Conservation (phyloP, 2,888 invertebrate species). For the Rhabditoides inermis region DNA sequence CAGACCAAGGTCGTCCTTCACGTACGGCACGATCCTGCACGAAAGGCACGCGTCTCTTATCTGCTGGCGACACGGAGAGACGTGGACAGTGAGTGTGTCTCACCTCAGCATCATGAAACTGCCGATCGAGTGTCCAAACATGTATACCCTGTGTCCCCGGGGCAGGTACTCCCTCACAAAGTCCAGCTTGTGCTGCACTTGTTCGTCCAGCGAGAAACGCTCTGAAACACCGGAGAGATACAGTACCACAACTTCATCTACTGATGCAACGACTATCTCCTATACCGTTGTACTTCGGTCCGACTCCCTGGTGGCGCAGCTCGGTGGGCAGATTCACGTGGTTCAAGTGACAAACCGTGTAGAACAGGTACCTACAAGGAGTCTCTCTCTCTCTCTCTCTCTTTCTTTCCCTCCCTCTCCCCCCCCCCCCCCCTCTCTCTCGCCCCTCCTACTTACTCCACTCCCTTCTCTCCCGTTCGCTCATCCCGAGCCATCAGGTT, state of each 20-base stretch:
- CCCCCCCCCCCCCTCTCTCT: slow-evolving; percentile 24
- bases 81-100: no score
- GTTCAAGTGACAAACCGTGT: slow-evolving; percentile 40
- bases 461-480: slow-evolving; percentile 4
- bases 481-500: slow-evolving; percentile 12
- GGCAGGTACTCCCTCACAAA: slow-evolving; percentile 36
- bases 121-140: slow-evolving; percentile 45
- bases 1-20: slow-evolving; percentile 25
- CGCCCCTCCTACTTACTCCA: no score
- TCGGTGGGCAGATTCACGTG: slow-evolving; percentile 38
- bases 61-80: no score
- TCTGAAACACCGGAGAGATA: slow-evolving; percentile 20
- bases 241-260: no score
- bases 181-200: slow-evolving; percentile 38
- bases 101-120: slow-evolving; percentile 35
- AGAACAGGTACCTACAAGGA: slow-evolving; percentile 28
- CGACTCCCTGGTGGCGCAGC: slow-evolving; percentile 20
- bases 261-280: background rate
- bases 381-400: no score
- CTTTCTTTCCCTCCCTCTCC: slow-evolving; percentile 10
- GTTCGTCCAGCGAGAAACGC: slow-evolving; percentile 33
- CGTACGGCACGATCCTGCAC: slow-evolving; percentile 24
- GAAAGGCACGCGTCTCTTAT: background rate
- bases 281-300: slow-evolving; percentile 22
- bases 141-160: slow-evolving; percentile 19